Evolutionary conservation across 2,113 vertebrate genomes (phyloP).

Genomic region (Gobio gobio): DNA sequence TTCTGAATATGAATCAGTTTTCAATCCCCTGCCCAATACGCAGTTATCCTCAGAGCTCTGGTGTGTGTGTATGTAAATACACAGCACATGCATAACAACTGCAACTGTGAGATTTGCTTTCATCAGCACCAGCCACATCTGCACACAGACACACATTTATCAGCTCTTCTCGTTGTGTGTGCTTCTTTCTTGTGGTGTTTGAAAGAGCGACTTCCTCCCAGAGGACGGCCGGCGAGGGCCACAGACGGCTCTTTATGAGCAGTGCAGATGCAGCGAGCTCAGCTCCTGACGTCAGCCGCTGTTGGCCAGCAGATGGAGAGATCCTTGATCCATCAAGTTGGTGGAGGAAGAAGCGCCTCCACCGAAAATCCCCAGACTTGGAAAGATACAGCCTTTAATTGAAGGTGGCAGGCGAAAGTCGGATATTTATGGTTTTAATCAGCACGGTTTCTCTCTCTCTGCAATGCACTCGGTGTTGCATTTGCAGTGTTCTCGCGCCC

Average conservation of each 20-base stretch:
- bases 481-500: slow-evolving; percentile 1
- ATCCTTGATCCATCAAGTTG: slow-evolving; percentile 7
- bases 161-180: slow-evolving; percentile 1
- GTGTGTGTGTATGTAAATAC: not conserved
- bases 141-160: slow-evolving; percentile 36
- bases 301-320: slow-evolving; percentile 12
- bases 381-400: not conserved
- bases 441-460: not conserved
- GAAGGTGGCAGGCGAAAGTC: not conserved
- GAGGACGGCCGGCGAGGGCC: not conserved
- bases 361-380: not conserved
- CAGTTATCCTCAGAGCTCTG: not conserved
- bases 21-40: not conserved
- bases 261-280: not conserved
- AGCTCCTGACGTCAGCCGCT: not conserved
- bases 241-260: slow-evolving; percentile 22
- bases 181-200: not conserved
- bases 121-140: not conserved
- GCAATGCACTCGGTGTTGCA: not conserved
- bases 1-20: not conserved
- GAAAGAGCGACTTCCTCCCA: slow-evolving; percentile 17
- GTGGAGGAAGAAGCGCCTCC: not conserved
- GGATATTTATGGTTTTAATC: not conserved
- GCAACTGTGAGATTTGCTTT: not conserved
- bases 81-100: not conserved